Conservation (phyloP, 2,888 invertebrate species). For the Morpho helenor region DNA sequence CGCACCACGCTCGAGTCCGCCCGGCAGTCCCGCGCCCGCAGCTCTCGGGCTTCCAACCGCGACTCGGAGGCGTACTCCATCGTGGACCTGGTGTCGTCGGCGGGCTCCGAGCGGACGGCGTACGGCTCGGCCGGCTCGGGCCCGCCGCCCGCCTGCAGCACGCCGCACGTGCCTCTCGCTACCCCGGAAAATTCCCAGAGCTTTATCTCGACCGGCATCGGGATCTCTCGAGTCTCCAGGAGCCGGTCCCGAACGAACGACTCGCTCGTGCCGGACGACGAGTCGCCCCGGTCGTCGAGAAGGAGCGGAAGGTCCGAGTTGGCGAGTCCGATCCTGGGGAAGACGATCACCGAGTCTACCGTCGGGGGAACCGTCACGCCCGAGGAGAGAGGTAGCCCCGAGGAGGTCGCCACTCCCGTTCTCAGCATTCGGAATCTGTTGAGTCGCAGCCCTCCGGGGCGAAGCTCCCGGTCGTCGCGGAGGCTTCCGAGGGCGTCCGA, state of each 20-base stretch:
- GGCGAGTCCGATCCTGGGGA: conserved; percentile 12
- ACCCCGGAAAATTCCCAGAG: conserved; percentile 33
- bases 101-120: conserved; percentile 27
- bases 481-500: not conserved
- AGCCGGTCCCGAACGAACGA: conserved; percentile 51
- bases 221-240: conserved; percentile 41
- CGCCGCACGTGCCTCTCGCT: conserved; percentile 29
- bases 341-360: conserved; percentile 13
- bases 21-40: conserved; percentile 36
- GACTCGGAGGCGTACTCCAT: conserved; percentile 57
- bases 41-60: conserved; percentile 32
- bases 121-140: conserved; percentile 49
- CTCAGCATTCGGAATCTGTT: conserved; percentile 55
- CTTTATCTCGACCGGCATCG: conserved; percentile 25
- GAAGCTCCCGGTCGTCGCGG: conserved; percentile 28
- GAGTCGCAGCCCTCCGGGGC: conserved; percentile 38
- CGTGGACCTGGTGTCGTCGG: conserved; percentile 59
- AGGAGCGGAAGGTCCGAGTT: conserved; percentile 6
- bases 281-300: conserved; percentile 28
- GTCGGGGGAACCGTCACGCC: conserved; percentile 47
- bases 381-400: conserved; percentile 45
- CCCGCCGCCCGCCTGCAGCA: not conserved
- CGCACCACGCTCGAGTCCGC: conserved; percentile 33
- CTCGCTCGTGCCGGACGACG: conserved; percentile 41
- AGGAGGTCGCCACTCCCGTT: conserved; percentile 54